phyloP scores from a whole-genome alignment of 2,113 vertebrate species.

The Heloderma charlesbogerti region DNA sequence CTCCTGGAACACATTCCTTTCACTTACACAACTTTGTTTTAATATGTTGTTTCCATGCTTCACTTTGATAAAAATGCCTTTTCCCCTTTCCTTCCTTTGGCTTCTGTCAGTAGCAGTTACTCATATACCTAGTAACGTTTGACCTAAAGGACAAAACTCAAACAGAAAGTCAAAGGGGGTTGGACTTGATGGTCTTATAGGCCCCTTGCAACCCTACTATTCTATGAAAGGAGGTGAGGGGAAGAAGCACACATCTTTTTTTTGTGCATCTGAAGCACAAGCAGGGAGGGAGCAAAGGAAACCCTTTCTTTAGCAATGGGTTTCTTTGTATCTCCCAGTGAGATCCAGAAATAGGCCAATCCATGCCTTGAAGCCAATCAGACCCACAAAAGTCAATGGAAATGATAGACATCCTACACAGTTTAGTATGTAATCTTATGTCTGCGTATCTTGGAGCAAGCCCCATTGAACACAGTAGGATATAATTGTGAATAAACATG shows the following conservation, averaged over 20 bases:
- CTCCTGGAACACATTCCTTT: background rate
- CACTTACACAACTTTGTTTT: background rate
- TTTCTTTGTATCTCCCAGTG: background rate
- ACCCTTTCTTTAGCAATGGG: background rate
- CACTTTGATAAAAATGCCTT: background rate
- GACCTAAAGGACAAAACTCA: background rate
- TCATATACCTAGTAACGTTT: background rate
- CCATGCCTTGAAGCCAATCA: background rate
- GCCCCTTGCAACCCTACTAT: too few relatives aligned
- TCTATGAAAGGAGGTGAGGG: too few relatives aligned
- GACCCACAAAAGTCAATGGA: background rate
- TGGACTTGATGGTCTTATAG: too few relatives aligned
- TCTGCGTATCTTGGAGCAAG: background rate
- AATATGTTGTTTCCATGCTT: background rate
- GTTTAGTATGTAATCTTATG: background rate
- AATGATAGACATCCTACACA: background rate
- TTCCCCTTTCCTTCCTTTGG: background rate
- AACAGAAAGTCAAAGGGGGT: background rate
- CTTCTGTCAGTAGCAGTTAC: background rate
- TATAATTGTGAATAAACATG: background rate
- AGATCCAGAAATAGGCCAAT: background rate
- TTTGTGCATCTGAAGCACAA: background rate
- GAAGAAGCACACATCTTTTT: background rate
- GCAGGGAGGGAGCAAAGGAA: background rate
- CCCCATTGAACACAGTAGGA: background rate